Evolutionary conservation across 2,888 invertebrate genomes (phyloP), one percentile per base, ranked within the genome.

Genomic region (Dicranocentrus wangi): DNA sequence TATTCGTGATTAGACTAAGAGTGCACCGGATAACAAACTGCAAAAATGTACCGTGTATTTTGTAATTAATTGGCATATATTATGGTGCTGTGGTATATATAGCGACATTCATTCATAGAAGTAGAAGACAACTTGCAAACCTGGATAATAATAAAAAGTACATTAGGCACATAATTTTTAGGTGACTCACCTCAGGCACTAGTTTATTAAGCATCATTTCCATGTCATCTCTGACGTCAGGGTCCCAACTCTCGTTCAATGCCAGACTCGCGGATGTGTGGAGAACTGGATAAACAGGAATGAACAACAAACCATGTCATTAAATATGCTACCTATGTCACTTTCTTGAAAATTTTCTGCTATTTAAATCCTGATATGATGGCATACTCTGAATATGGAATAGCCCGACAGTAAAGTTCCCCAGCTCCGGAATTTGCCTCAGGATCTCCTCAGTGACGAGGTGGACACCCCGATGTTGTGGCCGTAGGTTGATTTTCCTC

Each of bases 191-290:
- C 90, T 98, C 98, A 89, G 98, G 98, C 90, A 98, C 96, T 90
- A 98, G 95, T 93, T 96, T 97, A 91, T 98, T 98, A 90, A 98
- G 92, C 96, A 98, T 97, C 96, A 97, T 98, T 91, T 98, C 98
- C 96, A 98, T 98, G 89, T 98, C 98, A 89, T 96, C 96, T 90
- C 97, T 93, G 87, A 82, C 88, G 88, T 87, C 86, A 86, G 97
- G 97, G 91, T 98, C 98, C 97, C 97, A 98, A 91, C 97, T 97
- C 92, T 98, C 98, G 90, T 98, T 98, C 89, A 98, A 92, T 87
- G 97, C 96, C 90, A 98, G 92, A 91, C 97, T 98, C 89, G 98
- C 98, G 88, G 97, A 98, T 88, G 98, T 98, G 91, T 98, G 98
- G 90, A 98, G 93, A 90, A 98, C 98, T 98, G 55, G 21, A 39